These are phyloP conservation scores for Chlorodrepanis virens DNA, from an alignment of 2,113 vertebrate species.

Conservation along the genomic window DNA sequence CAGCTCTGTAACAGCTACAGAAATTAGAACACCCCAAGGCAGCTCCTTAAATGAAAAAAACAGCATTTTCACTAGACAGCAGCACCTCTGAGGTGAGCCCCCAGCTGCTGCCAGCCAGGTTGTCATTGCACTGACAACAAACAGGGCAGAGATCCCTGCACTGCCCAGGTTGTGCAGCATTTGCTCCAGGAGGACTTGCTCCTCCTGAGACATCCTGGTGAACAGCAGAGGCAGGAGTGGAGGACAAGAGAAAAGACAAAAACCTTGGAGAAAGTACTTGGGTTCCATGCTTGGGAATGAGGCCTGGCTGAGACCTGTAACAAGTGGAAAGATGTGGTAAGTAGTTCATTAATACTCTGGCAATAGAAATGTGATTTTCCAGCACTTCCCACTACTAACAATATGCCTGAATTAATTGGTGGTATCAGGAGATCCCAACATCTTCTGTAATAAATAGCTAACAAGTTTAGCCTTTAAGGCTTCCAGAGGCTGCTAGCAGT, in stretches of 20 bases:
- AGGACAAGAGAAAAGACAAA: neutral
- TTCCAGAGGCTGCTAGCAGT: neutral
- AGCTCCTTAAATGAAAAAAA: neutral
- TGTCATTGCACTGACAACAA: rapidly evolving
- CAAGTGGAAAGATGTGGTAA: neutral
- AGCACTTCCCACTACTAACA: neutral
- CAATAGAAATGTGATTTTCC: neutral
- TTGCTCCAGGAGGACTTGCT: neutral
- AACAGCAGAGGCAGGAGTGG: neutral
- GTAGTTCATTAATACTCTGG: neutral
- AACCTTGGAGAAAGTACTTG: neutral
- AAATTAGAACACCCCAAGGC: neutral
- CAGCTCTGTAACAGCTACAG: neutral
- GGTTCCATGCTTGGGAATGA: neutral
- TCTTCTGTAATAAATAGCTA: conserved; percentile 14
- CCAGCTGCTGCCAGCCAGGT: neutral
- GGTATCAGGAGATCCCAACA: conserved; percentile 9
- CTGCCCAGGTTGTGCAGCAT: neutral
- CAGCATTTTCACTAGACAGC: neutral
- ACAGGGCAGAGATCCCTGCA: rapidly evolving
- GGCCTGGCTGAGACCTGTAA: neutral
- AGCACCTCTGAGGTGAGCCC: neutral
- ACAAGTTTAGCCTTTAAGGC: conserved; percentile 46
- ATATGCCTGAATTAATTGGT: conserved; percentile 15
- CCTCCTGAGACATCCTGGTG: neutral